A percentile compares a stretch with the other conserved stretches of the same genome.
phyloP scores from a whole-genome alignment of 2,113 vertebrate genomes.

The Aptenodytes forsteri region DNA sequence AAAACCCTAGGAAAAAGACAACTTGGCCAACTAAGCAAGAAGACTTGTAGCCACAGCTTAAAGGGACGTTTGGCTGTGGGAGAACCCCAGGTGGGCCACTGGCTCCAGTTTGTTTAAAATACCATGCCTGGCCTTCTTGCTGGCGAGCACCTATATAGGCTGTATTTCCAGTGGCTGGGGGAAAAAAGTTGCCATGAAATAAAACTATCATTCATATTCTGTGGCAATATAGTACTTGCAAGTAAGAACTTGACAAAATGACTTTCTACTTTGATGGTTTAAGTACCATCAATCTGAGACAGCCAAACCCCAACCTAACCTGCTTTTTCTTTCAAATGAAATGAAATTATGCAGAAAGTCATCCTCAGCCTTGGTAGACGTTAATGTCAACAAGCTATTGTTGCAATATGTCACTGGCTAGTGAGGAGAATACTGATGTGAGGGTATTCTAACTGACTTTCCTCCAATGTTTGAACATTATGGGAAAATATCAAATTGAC shows the following conservation, averaged over 20 bases:
- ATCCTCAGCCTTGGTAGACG: not conserved
- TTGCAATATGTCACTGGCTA: not conserved
- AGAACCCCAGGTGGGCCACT: not conserved
- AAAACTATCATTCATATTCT: not conserved
- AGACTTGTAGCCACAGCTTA: not conserved
- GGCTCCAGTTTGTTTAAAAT: not conserved
- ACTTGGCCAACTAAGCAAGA: not conserved
- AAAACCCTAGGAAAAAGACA: not conserved
- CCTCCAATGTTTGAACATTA: slow-evolving; percentile 10
- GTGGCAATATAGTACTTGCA: not conserved
- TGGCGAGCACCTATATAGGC: not conserved
- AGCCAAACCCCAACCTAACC: not conserved
- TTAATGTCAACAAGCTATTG: not conserved
- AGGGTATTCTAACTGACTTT: not conserved
- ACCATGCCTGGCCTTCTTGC: not conserved
- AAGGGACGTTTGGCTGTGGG: not conserved
- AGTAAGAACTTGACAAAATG: not conserved
- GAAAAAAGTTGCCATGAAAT: not conserved
- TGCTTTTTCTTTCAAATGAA: not conserved
- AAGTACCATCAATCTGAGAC: not conserved
- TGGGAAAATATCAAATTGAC: slow-evolving; percentile 20
- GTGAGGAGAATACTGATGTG: not conserved
- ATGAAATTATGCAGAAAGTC: not conserved
- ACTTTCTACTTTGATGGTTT: not conserved
- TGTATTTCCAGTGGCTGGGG: not conserved